These are phyloP conservation scores for Diadumene lineata DNA, from an alignment of 92 coral and sea anemone species.

Conservation along the genomic window DNA sequence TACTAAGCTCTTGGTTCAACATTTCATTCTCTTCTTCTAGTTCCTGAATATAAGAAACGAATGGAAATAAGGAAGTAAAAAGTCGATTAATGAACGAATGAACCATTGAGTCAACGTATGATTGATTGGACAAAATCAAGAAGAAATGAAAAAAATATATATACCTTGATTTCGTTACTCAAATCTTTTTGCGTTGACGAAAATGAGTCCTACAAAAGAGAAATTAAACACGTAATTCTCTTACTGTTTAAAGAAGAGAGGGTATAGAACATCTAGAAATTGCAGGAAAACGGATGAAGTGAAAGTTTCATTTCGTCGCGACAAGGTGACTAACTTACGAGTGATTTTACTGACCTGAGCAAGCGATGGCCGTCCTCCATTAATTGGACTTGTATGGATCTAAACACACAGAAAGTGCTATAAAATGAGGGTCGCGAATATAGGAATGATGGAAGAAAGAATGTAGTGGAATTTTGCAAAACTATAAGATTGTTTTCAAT, in stretches of 20 bases:
- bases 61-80: neutral
- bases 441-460: neutral
- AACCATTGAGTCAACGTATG: too few species aligned
- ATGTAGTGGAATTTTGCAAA: neutral
- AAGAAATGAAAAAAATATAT: too few species aligned
- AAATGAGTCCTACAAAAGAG: too few species aligned
- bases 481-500: neutral
- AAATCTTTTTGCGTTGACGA: too few species aligned
- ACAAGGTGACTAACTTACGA: too few species aligned
- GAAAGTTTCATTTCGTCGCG: too few species aligned
- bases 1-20: constrained; percentile 81
- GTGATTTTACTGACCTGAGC: neutral
- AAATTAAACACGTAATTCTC: too few species aligned
- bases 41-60: constrained; percentile 55
- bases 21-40: constrained; percentile 93
- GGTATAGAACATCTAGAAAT: too few species aligned
- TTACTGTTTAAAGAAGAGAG: too few species aligned
- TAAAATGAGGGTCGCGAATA: neutral
- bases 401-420: neutral
- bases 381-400: neutral
- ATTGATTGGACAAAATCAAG: too few species aligned
- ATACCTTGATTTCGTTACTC: too few species aligned
- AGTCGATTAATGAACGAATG: neutral
- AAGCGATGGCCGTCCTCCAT: neutral
- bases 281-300: too few species aligned